These are phyloP conservation scores for Erebia aethiops DNA, from an alignment of 2,888 invertebrate species.

Conservation along the genomic window DNA sequence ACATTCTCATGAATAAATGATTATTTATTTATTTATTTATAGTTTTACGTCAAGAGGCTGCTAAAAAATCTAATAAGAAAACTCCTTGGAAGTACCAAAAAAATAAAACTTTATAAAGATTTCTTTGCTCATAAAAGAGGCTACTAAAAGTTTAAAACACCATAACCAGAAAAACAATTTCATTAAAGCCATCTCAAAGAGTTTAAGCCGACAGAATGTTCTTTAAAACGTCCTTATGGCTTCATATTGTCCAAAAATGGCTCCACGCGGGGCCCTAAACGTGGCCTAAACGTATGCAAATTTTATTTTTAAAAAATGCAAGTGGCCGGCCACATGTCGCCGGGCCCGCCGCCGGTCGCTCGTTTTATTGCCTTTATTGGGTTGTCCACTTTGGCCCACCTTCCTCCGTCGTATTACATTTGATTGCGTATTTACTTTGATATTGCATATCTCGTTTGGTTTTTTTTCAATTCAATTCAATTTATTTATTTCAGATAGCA, in stretches of 20 bases:
- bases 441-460: constrained; percentile 42
- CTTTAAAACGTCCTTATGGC: constrained; percentile 33
- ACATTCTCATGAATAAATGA: no score
- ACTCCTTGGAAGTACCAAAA: not conserved
- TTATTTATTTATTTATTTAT: no score
- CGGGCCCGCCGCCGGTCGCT: constrained; percentile 41
- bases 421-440: constrained; percentile 41
- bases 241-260: constrained; percentile 42
- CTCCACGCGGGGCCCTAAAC: constrained; percentile 16
- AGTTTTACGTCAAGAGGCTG: not conserved
- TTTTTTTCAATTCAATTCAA: no score
- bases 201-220: constrained; percentile 20
- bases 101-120: not conserved
- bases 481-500: no score
- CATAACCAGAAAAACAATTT: constrained; percentile 26
- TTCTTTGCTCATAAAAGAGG: not conserved
- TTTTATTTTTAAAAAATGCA: constrained; percentile 79
- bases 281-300: constrained; percentile 71
- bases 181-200: constrained; percentile 26
- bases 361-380: constrained; percentile 51
- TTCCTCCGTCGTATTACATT: constrained; percentile 40
- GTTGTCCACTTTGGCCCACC: constrained; percentile 48
- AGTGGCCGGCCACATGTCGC: constrained; percentile 75
- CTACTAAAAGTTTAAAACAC: constrained; percentile 19
- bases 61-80: constrained; percentile 1